Evolutionary conservation across 2,888 invertebrate species (phyloP), one percentile per base, ranked within the genome.

Genomic region (Ophioninae sp.): DNA sequence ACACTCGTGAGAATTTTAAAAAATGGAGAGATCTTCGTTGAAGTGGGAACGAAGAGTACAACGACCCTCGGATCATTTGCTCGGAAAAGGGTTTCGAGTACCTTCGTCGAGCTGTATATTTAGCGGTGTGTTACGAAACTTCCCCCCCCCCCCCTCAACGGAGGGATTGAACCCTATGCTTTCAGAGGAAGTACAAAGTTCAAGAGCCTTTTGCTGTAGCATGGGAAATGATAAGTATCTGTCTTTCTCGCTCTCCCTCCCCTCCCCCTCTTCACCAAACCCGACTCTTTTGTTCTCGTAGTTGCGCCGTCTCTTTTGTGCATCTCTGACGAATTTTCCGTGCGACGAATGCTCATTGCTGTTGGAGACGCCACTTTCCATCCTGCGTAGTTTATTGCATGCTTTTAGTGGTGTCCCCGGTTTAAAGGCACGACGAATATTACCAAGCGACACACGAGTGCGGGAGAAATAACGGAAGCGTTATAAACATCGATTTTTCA

Each of bases 151-250:
- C n/a, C n/a, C n/a, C n/a, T n/a, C n/a, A n/a, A n/a, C 7, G 21
- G 37, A 69, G 73, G 50, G 67, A 75, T 61, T 70, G 79, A 79
- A 75, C 64, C 61, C 67, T 72, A 23, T 13, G 44, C 62, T 69
- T 67, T 62, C 70, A 70, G 64, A 62, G 65, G 76, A 76, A 83
- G 76, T 76, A 44, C 68, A 80, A 76, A 70, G 79, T 80, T 83
- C 79, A 80, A 83, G 83, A 68, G 83, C 80, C 79, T 65, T 70
- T 64, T 65, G 17, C 65, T 17, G 37, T 61, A 57, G 72, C 59
- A 79, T 57, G 79, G 61, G 50, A 82, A 83, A 83, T 79, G 44
- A 76, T 76, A 72, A 57, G 72, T 67, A 76, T 67, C 50, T 64
- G 21, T 61, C 23, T n/a, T 20, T 44, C 59, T 39, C 70, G 37